Evolutionary conservation across 2,113 vertebrate species (phyloP), one percentile per base, ranked within the genome.

Genomic region (Epinephelus moara): DNA sequence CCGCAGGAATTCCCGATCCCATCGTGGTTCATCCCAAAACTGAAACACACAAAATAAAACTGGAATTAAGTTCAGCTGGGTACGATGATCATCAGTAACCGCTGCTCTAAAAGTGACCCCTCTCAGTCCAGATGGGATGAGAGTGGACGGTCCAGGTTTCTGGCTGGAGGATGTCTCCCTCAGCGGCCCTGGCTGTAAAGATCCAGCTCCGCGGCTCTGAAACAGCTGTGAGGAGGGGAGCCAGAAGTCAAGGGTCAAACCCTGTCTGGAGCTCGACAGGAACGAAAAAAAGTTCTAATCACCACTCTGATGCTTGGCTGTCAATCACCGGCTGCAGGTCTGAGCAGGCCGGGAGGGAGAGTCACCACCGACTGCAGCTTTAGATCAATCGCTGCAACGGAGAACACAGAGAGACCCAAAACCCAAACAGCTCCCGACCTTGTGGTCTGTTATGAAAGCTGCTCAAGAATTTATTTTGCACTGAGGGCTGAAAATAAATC

Each of bases 1-100:
- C 98, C 98, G 89, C 98, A 99, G 92, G 98, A 96, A 95, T 99
- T 99, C 91, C 98, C 98, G 89, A 99, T 98, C 91, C 98, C 98
- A 86, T 99, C 98, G 82, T 99, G 98, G 96, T 99, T 99, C 98
- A 99, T 99, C 93, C 98, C 98, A 92, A 99, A 99, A 96, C 98
- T 99, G 76, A 94, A 86, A 95, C 49, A 87, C 70, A 91, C 25
- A 77, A 25, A 78, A 53, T 25, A 50, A 61, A 80, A 50, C 15
- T 49, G 33, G 25, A 47, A 70, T 81, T 47, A 64, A 74, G 15
- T 19, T 40, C 47, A 62, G 55, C 74, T 53, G 75, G 37, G 12
- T 53, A 18, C 14, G 15, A 60, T 11, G 69, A 64, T 25, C 37
- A 40, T 57, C 14, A 40, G 61, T 40, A 15, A 75, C 78, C 71